A percentile compares a stretch with the other conserved stretches of the same genome.
Evolutionary conservation across 2,797 vertebrate species (phyloP).

Genomic region (Pipistrellus nathusii): DNA sequence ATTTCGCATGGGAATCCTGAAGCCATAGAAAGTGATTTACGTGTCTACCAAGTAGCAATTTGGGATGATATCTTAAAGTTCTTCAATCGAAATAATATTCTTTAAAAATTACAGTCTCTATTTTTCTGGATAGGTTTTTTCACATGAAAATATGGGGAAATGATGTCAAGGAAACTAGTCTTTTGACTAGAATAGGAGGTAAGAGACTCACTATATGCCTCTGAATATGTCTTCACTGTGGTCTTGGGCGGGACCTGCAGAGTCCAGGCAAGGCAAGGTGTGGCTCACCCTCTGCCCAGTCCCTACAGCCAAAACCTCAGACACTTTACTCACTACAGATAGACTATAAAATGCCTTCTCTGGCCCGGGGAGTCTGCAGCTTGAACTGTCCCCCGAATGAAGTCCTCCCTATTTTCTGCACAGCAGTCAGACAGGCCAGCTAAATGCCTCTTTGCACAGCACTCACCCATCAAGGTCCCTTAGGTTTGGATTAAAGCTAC

Average conservation of each 20-base stretch:
- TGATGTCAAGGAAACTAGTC: neutral
- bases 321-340: neutral
- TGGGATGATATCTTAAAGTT: neutral
- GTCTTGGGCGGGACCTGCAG: accelerated
- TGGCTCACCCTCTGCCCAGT: accelerated
- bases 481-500: neutral
- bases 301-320: neutral
- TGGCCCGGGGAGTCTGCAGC: neutral
- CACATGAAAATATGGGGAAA: neutral
- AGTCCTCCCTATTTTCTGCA: neutral
- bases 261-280: neutral
- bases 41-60: neutral
- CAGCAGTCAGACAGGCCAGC: neutral
- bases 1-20: neutral
- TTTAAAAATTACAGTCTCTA: neutral
- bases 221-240: neutral
- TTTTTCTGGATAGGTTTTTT: neutral
- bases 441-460: neutral
- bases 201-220: neutral
- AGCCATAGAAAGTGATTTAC: neutral
- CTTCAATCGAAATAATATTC: neutral
- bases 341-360: neutral
- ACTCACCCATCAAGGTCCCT: no score
- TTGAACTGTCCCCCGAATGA: neutral
- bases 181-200: neutral